Evolutionary conservation across 2,888 invertebrate genomes (phyloP), one percentile per base, ranked within the genome.

Genomic region (Brassicogethes aeneus): DNA sequence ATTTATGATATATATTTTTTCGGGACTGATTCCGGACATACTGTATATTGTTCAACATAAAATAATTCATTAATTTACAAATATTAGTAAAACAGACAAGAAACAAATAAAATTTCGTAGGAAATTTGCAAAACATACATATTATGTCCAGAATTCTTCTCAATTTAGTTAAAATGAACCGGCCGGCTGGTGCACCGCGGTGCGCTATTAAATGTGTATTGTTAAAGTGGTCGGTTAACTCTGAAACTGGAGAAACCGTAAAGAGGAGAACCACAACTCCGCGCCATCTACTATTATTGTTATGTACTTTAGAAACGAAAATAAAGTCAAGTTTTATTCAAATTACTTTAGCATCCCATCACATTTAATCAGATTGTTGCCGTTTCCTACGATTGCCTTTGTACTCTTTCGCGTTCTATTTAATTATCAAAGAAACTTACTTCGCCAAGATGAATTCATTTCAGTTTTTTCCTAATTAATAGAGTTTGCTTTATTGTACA

Each of bases 281-380:
- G 34, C 34, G 37, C 44, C 46, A 46, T 48, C 46, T 44, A 38
- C 29, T 44, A 39, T 46, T 42, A 46, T 37, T 43, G 43, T 45
- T 48, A 42, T 44, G 38, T 16, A 42, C 41, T 37, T 36, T 23
- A n/a, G 8, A n/a, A 34, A 34, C 36, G n/a, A 43, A 32, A 34
- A 13, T 31, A 34, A 30, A 40, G 40, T 30, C 17, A 37, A 40
- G 38, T 42, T 45, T 44, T 44, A 48, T 48, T 46, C 42, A 45
- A 48, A 48, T 42, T 42, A 38, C 45, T 42, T 42, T 43, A 33
- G 29, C 33, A 39, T 37, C 32, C 42, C 36, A 44, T 44, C 44
- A 34, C 45, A 44, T 46, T 48, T 48, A 46, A 45, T 48, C 45
- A 45, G 45, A 42, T 33, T 37, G 39, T 41, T 37, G 37, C 40